Percentiles rank a stretch among this genome's conserved stretches.
phyloP scores from a whole-genome alignment of 2,797 vertebrate genomes.

The Xiphorhynchus erythropygius region DNA sequence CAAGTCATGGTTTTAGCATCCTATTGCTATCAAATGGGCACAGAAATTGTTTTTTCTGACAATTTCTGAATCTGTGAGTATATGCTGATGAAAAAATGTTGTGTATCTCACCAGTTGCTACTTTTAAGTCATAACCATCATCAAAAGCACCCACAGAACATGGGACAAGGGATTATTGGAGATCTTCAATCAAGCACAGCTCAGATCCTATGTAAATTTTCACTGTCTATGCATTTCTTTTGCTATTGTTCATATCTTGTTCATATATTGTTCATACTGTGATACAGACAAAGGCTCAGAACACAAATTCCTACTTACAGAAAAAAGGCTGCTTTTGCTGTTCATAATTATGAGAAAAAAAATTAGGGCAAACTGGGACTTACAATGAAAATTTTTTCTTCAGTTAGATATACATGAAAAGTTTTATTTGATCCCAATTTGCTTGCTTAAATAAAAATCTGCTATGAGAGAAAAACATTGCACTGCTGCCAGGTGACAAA shows the following conservation, averaged over 20 bases:
- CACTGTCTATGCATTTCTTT: background rate
- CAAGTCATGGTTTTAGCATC: background rate
- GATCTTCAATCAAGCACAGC: background rate
- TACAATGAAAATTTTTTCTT: background rate
- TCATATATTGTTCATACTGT: background rate
- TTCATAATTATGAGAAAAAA: background rate
- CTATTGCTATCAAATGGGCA: background rate
- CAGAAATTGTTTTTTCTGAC: background rate
- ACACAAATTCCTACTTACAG: background rate
- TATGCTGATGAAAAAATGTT: background rate
- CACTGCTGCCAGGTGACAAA: background rate
- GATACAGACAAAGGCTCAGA: background rate
- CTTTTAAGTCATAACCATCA: background rate
- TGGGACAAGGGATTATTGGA: background rate
- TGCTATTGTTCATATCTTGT: background rate
- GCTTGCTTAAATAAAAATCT: background rate
- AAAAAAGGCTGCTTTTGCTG: background rate
- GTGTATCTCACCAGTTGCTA: background rate
- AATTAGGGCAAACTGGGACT: background rate
- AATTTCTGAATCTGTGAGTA: background rate
- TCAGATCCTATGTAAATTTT: background rate
- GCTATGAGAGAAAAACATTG: background rate
- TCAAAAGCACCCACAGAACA: background rate
- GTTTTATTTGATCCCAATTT: background rate
- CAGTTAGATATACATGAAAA: background rate